A percentile compares a stretch with the other conserved stretches of the same genome.
Evolutionary conservation across 37 sponge, comb jelly and placozoan species (phyloP).

Genomic region (Tethya wilhelma): DNA sequence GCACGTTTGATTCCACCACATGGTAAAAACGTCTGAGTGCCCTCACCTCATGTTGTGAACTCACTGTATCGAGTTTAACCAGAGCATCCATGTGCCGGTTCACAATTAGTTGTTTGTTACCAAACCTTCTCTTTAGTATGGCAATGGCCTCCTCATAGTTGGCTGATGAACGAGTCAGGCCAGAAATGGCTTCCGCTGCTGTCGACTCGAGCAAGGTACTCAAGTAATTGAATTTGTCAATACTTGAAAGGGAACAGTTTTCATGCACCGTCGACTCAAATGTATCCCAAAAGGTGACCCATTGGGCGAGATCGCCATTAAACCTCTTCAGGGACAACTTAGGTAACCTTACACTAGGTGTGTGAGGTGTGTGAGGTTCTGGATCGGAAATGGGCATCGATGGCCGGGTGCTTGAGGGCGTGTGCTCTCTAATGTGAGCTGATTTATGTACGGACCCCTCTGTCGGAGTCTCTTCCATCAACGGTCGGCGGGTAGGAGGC

Average conservation of each 20-base stretch:
- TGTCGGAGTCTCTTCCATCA: not conserved
- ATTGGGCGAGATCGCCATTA: not conserved
- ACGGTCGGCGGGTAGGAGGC: not conserved
- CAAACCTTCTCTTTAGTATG: too few species aligned
- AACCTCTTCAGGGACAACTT: too few species aligned
- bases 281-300: not conserved
- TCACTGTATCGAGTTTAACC: not conserved
- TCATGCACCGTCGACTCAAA: not conserved
- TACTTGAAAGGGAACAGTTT: too few species aligned
- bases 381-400: too few species aligned
- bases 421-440: not conserved
- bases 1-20: not conserved
- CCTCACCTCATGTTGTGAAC: not conserved
- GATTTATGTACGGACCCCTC: not conserved
- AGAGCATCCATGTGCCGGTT: not conserved
- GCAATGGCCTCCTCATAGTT: too few species aligned
- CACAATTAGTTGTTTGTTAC: too few species aligned
- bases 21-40: not conserved
- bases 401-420: not conserved
- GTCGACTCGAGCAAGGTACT: not conserved
- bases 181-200: too few species aligned
- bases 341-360: too few species aligned
- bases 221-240: too few species aligned
- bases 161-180: too few species aligned
- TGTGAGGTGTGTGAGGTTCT: too few species aligned